These are phyloP conservation scores for Aspidiotus destructor DNA, from an alignment of 2,888 invertebrate genomes.

Conservation along the genomic window DNA sequence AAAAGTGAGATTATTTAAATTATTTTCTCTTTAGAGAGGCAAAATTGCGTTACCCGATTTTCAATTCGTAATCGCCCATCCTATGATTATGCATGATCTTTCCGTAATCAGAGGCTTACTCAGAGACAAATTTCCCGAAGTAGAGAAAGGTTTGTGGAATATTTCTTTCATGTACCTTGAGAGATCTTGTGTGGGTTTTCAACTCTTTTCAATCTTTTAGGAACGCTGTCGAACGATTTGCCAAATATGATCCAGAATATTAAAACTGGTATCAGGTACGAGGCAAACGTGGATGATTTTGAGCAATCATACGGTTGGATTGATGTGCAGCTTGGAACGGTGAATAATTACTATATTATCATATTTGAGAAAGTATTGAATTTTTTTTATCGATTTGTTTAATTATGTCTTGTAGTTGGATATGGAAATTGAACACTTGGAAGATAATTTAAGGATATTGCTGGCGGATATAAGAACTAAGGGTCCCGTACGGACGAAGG, in stretches of 20 bases:
- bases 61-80: slow-evolving; percentile 65
- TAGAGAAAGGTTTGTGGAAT: slow-evolving; percentile 39
- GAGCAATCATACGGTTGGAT: slow-evolving; percentile 63
- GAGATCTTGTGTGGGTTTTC: background rate
- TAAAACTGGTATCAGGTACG: slow-evolving; percentile 60
- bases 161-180: background rate
- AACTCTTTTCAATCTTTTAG: slow-evolving; percentile 41
- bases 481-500: slow-evolving; percentile 53
- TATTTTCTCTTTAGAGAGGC: slow-evolving; percentile 50
- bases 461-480: slow-evolving; percentile 54
- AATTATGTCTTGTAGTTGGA: slow-evolving; percentile 50
- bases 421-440: slow-evolving; percentile 60
- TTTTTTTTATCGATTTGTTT: slow-evolving; percentile 33
- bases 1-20: background rate
- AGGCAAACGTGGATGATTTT: slow-evolving; percentile 54
- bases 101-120: slow-evolving; percentile 65
- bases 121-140: slow-evolving; percentile 64
- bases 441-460: slow-evolving; percentile 59
- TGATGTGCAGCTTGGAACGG: slow-evolving; percentile 53
- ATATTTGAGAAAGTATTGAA: slow-evolving; percentile 28
- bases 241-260: slow-evolving; percentile 53
- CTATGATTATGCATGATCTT: slow-evolving; percentile 66
- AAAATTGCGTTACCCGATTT: slow-evolving; percentile 57
- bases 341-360: slow-evolving; percentile 9
- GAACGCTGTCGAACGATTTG: slow-evolving; percentile 60